Conservation (phyloP, 2,888 invertebrate species). For the Linhomoeus sp. region DNA sequence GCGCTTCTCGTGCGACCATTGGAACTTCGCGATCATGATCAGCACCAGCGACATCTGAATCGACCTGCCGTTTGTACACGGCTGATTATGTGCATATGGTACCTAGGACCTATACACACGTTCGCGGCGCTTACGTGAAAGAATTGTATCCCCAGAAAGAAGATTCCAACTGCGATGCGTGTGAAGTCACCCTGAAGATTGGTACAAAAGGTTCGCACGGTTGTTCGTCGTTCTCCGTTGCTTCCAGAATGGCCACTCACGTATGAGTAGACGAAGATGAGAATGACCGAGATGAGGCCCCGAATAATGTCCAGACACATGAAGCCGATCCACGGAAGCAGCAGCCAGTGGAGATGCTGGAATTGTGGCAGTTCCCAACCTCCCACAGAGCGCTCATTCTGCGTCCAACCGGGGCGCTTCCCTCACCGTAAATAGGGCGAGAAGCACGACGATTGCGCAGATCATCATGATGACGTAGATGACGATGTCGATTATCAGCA, state of each 20-base stretch:
- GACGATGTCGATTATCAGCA: constrained; percentile 16
- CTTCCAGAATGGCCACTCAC: not conserved
- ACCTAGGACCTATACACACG: too few species aligned
- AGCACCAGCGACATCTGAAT: constrained; percentile 23
- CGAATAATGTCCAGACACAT: constrained; percentile 24
- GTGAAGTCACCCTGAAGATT: constrained; percentile 16
- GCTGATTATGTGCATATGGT: too few species aligned
- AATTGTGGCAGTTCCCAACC: too few species aligned
- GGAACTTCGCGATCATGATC: constrained; percentile 25
- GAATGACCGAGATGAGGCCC: constrained; percentile 21
- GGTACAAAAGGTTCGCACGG: not conserved
- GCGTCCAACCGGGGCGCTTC: too few species aligned
- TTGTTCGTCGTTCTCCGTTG: too few species aligned
- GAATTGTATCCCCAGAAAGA: constrained; percentile 26
- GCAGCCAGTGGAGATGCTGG: constrained; percentile 11
- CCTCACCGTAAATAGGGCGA: constrained; percentile 9
- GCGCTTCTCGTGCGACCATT: constrained; percentile 5
- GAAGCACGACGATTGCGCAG: constrained; percentile 17
- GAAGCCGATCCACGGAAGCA: constrained; percentile 21
- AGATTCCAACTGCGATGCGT: constrained; percentile 25
- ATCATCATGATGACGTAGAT: constrained; percentile 19
- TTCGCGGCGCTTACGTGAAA: constrained; percentile 24
- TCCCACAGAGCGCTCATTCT: too few species aligned
- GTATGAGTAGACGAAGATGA: constrained; percentile 19
- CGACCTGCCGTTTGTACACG: not conserved